Conservation (phyloP, 2,888 invertebrate genomes). For the Homarus gammarus region DNA sequence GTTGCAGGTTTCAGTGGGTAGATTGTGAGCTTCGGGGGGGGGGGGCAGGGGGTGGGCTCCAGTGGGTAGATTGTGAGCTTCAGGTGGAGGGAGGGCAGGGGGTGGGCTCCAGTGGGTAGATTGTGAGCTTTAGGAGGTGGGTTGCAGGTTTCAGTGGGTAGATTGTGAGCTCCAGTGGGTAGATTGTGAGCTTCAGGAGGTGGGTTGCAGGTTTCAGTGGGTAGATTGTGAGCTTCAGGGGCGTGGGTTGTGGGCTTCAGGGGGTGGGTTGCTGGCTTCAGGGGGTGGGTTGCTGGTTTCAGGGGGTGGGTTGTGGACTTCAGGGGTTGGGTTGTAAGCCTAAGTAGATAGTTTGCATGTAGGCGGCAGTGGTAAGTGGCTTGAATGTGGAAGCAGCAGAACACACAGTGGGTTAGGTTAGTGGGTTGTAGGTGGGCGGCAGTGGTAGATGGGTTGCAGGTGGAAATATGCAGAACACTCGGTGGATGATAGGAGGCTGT, state of each 20-base stretch:
- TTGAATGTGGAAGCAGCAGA: background rate
- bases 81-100: background rate
- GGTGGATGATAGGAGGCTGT: constrained; percentile 33
- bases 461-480: no score
- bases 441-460: background rate
- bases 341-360: background rate
- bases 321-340: background rate
- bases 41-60: background rate
- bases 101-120: background rate
- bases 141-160: background rate
- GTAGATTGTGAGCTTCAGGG: background rate
- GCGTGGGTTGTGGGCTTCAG: background rate
- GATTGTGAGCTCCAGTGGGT: background rate
- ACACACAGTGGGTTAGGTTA: background rate
- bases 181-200: background rate
- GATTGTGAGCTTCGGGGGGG: background rate
- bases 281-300: background rate
- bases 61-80: background rate
- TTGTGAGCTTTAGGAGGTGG: background rate
- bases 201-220: background rate
- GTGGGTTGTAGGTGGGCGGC: background rate
- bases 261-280: background rate
- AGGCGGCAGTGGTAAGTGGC: no score
- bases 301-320: background rate
- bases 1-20: background rate